phyloP scores from a whole-genome alignment of 2,888 invertebrate species.

The Drosophila engyochracea region DNA sequence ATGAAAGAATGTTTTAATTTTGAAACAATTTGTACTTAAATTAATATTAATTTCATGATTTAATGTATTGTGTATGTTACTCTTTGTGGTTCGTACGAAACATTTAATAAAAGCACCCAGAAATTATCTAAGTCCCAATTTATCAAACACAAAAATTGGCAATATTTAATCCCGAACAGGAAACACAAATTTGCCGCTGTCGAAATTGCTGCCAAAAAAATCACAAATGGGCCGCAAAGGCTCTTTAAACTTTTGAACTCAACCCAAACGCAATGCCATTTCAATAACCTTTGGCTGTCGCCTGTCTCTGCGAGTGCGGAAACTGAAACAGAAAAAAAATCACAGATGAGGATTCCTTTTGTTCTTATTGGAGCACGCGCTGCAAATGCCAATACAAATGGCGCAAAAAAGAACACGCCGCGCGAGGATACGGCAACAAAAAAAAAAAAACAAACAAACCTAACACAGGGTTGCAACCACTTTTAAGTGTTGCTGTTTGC shows the following conservation, averaged over 20 bases:
- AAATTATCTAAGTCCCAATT: constrained; percentile 30
- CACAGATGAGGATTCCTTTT: constrained; percentile 67
- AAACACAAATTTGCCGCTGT: constrained; percentile 58
- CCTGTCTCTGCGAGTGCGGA: constrained; percentile 44
- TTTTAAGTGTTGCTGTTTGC: constrained; percentile 78
- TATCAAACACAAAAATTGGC: constrained; percentile 47
- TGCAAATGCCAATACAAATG: constrained; percentile 81
- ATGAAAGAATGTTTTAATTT: neutral
- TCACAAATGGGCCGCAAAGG: constrained; percentile 18
- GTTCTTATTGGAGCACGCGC: constrained; percentile 81
- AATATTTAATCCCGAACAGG: constrained; percentile 50
- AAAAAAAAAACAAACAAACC: constrained; percentile 33
- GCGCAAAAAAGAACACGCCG: constrained; percentile 73
- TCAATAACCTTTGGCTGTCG: constrained; percentile 70
- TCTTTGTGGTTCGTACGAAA: neutral
- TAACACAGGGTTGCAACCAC: constrained; percentile 78
- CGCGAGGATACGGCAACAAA: constrained; percentile 15
- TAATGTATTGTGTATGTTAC: neutral
- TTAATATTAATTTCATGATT: neutral
- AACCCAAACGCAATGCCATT: constrained; percentile 53
- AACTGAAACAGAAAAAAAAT: constrained; percentile 25
- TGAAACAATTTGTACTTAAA: neutral
- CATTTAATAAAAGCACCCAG: neutral
- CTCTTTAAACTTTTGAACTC: constrained; percentile 63
- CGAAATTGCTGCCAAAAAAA: constrained; percentile 21